Evolutionary conservation across 2,113 vertebrate genomes (phyloP).

Genomic region (Alligator mississippiensis): DNA sequence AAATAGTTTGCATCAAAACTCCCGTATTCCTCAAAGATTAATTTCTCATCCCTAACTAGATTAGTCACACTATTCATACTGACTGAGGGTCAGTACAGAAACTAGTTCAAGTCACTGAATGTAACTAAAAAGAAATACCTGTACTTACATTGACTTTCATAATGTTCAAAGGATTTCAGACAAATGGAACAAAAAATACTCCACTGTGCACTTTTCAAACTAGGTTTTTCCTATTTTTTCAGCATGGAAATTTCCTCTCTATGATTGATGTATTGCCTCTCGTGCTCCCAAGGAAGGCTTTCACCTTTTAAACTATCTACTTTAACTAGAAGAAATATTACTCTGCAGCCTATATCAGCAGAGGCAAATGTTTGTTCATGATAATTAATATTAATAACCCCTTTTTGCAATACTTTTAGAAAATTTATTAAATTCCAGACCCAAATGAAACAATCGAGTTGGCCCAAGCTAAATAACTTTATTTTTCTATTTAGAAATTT

Average conservation of each 20-base stretch:
- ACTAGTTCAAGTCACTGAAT: conserved; percentile 34
- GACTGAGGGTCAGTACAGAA: conserved; percentile 35
- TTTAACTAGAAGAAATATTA: neutral
- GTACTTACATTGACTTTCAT: conserved; percentile 22
- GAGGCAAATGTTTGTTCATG: conserved; percentile 29
- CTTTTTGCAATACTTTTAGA: conserved; percentile 39
- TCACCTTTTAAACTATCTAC: conserved; percentile 44
- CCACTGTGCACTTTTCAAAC: conserved; percentile 50
- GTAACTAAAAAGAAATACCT: conserved; percentile 61
- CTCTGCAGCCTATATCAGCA: conserved; percentile 14
- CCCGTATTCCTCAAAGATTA: conserved; percentile 70
- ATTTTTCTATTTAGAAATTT: conserved; percentile 48
- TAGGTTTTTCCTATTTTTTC: conserved; percentile 50
- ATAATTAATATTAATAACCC: conserved; percentile 40
- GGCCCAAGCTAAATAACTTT: conserved; percentile 23
- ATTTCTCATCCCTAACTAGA: conserved; percentile 62
- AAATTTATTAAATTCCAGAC: conserved; percentile 30
- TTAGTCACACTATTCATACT: conserved; percentile 41
- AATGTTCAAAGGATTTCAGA: conserved; percentile 61
- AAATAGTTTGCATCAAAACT: conserved; percentile 61
- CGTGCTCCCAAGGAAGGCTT: conserved; percentile 30
- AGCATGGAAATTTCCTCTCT: conserved; percentile 42
- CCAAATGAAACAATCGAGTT: neutral
- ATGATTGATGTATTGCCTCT: conserved; percentile 55
- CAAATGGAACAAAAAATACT: conserved; percentile 54